Percentiles rank a stretch among this genome's conserved stretches.
Conservation (phyloP, 1,140 invertebrate genomes). For the Sarcophaga bullata region DNA sequence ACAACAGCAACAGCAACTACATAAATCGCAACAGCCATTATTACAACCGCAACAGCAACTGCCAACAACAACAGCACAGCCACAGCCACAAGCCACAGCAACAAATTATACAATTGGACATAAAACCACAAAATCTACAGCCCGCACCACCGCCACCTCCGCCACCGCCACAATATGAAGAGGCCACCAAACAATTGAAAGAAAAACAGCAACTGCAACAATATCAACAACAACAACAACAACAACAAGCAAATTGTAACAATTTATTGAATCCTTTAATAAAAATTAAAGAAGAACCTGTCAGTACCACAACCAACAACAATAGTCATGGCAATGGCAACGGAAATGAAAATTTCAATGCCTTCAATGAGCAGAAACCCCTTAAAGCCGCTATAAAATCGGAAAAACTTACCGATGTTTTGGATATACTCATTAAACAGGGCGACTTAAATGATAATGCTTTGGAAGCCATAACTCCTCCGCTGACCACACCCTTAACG, state of each 20-base stretch:
- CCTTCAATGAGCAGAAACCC: conserved; percentile 46
- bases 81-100: conserved; percentile 50
- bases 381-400: conserved; percentile 75
- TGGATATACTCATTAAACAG: conserved; percentile 95
- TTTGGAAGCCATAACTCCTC: conserved; percentile 72
- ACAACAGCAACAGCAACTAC: conserved; percentile 51
- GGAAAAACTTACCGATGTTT: conserved; percentile 92
- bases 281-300: conserved; percentile 61
- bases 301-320: background rate
- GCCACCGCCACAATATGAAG: conserved; percentile 75
- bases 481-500: conserved; percentile 67
- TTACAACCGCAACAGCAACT: conserved; percentile 48
- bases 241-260: conserved; percentile 45
- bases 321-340: conserved; percentile 29
- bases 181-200: conserved; percentile 73
- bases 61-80: conserved; percentile 43
- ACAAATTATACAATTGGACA: conserved; percentile 64
- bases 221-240: background rate
- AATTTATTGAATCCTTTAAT: conserved; percentile 43
- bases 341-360: background rate
- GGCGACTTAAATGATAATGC: conserved; percentile 91
- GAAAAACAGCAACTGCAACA: conserved; percentile 52
- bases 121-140: conserved; percentile 61
- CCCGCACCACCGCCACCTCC: conserved; percentile 55
- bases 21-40: conserved; percentile 48